These are phyloP conservation scores for Fistularia tabacaria DNA, from an alignment of 2,797 vertebrate species.

Conservation along the genomic window DNA sequence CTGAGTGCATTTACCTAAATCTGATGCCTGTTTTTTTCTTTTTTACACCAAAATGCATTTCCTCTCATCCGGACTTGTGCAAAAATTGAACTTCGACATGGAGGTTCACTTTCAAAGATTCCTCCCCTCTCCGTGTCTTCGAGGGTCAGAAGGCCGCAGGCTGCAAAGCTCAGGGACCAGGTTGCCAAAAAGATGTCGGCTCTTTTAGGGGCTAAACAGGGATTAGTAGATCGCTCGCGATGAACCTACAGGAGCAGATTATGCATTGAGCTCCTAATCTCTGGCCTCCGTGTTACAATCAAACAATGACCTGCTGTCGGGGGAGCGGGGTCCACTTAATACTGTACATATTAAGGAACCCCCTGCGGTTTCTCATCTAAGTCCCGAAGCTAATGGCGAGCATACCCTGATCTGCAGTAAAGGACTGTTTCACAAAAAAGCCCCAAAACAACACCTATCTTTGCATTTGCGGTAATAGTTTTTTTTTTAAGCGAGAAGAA, in stretches of 20 bases:
- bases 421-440: too few relatives aligned
- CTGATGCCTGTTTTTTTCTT: not conserved
- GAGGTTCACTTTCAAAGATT: not conserved
- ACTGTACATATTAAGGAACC: slow-evolving; percentile 11
- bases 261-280: slow-evolving; percentile 53
- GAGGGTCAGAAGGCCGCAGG: slow-evolving; percentile 4
- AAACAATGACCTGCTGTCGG: slow-evolving; percentile 39
- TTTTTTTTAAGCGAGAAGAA: too few relatives aligned
- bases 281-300: slow-evolving; percentile 37
- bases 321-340: slow-evolving; percentile 15
- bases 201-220: slow-evolving; percentile 59
- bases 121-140: too few relatives aligned
- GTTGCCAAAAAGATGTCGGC: slow-evolving; percentile 18
- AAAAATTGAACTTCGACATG: too few relatives aligned
- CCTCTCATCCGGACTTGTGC: not conserved
- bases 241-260: slow-evolving; percentile 50
- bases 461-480: too few relatives aligned
- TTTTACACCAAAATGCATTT: slow-evolving; percentile 3
- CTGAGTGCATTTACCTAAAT: too few relatives aligned
- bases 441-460: too few relatives aligned
- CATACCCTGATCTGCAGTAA: too few relatives aligned
- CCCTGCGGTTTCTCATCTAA: slow-evolving; percentile 19
- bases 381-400: slow-evolving; percentile 32
- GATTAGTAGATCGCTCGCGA: slow-evolving; percentile 53
- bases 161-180: slow-evolving; percentile 33